Evolutionary conservation across 1,140 invertebrate genomes (phyloP), one percentile per base, ranked within the genome.

Genomic region (Liolophura sinensis): DNA sequence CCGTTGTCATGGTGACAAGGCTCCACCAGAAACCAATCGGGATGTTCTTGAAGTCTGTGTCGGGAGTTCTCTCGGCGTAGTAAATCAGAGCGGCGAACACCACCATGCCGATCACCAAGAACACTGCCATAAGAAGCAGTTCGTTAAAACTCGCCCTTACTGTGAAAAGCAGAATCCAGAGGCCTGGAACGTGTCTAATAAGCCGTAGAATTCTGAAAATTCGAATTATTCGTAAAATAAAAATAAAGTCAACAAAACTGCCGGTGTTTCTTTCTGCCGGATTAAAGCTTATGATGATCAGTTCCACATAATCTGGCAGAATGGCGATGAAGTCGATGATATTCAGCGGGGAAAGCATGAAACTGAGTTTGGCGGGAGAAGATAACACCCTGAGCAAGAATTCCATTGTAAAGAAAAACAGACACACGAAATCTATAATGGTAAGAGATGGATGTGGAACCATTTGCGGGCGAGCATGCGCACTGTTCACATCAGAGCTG

Each of bases 141-240:
- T 99, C 97, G 87, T 98, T 98, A 87, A 99, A 98, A 74, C 95
- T 98, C 86, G 98, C 98, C 79, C 95, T 91, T 79, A 99, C 89
- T 59, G 97, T 99, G 87, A 99, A 98, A 73, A 98, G 95, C 82
- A 99, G 89, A 84, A 94, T 96, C 87, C 99, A 96, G 73, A 99
- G 89, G 65, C 98, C 98, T 80, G 96, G 99, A 67, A 95, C 98
- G 86, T 99, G 97, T 74, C 97, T 91, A 69, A 97, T 97, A 79
- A 99, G 88, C 88, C 99, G 98, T 80, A 99, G 90, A 82, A 99
- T 98, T 84, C 97, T 90, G 79, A 99, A 89, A 81, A 99, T 97
- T 83, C 97, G 90, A 92, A 99, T 98, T 84, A 99, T 98, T 83
- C 97, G 91, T 88, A 99, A 97, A 80, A 99, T 95, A 24, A 78